Evolutionary conservation across 1,140 invertebrate species (phyloP), one percentile per base, ranked within the genome.

Genomic region (Ostrea denselamellosa): DNA sequence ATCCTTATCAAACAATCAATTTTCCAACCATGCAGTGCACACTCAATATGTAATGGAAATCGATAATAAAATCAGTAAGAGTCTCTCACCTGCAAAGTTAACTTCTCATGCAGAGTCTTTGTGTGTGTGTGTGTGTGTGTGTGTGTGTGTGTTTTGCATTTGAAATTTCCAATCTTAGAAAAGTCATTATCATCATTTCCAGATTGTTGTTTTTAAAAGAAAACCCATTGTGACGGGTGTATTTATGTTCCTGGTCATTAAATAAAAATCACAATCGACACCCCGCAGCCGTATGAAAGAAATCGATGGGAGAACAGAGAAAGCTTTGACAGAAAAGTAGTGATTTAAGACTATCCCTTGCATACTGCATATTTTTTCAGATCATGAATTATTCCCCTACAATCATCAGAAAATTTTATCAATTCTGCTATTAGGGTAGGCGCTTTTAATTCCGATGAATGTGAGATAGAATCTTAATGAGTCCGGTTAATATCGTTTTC

Each of bases 201-300:
- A 44, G 34, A 44, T 44, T 44, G 68, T 34, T 77, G n/a, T 62
- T 77, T 62, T 77, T 25, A 77, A 77, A 77, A 9, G 68, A 14
- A 77, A 28, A 62, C 17, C 56, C 56, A 7, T n/a, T 17, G 56
- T n/a, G 56, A 62, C 34, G 10, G 9, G 68, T 14, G 28, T 25
- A 34, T 14, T 77, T 28, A 77, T 25, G 12, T 77, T 25, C 68
- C 28, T 77, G 14, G 28, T 28, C 68, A 77, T 77, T 77, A 77
- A 77, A 77, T 77, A 77, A 77, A 77, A 77, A 77, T 77, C 68
- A 77, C 8, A 12, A 34, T 34, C 68, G 28, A 34, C 25, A 77
- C 25, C 68, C 68, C 12, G 28, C 22, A 34, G 25, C 22, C 25
- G 14, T 14, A 34, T 12, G 25, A 2, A 25, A 77, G 28, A 77